Evolutionary conservation across 2,888 invertebrate species (phyloP), one percentile per base, ranked within the genome.

Genomic region (Parochlus steinenii): DNA sequence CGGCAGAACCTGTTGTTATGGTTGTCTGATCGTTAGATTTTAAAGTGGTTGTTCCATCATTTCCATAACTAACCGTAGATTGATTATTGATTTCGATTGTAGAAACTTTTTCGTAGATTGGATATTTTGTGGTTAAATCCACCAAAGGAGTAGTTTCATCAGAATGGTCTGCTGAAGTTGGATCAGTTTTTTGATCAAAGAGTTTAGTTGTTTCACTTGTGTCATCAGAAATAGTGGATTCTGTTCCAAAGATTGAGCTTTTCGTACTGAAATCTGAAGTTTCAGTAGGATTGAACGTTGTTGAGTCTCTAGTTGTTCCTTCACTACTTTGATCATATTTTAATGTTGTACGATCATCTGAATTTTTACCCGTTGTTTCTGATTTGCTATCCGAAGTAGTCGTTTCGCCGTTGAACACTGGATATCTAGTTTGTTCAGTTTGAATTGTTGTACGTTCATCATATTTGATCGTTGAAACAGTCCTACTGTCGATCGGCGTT

Each of bases 21-120:
- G 37, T 23, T 10, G 25, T 36, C 19, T 35, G 22, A 26, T 27
- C 26, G 12, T 36, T 38, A 22, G 32, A 36, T 10, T 33, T 36
- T 15, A 24, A 30, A 19, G 33, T 37, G 20, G 32, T 37, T 22
- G 12, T 8, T 5, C 23, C 27, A n/a, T 34, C 28, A 27, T 34
- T 24, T 26, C 12, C 11, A 12, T 26, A 6, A 26, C 10, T n/a
- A n/a, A n/a, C n/a, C n/a, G n/a, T n/a, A n/a, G n/a, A n/a, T n/a
- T n/a, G n/a, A n/a, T n/a, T n/a, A n/a, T n/a, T n/a, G n/a, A n/a
- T n/a, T n/a, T 31, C 6, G 4, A 31, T 23, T 19, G 31, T 31
- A 22, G 22, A 23, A 6, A 30, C 36, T 22, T 30, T 20, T 23
- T 36, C 30, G 1, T 8, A 14, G 5, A 36, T n/a, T n/a, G n/a